phyloP scores from a whole-genome alignment of 2,888 invertebrate genomes.

The Agrochola litura region DNA sequence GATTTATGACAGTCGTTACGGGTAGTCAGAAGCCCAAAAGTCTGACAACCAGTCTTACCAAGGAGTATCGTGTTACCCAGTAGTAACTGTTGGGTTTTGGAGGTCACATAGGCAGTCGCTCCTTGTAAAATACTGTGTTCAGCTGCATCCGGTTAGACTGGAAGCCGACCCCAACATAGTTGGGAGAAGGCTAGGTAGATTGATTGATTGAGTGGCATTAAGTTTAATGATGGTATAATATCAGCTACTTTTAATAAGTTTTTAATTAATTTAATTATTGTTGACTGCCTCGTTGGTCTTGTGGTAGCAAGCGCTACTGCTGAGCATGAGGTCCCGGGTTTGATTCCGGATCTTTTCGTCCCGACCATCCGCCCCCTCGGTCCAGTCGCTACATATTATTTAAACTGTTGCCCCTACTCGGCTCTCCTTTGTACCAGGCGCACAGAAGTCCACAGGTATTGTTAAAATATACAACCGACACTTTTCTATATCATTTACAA shows the following conservation, averaged over 20 bases:
- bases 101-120: neutral
- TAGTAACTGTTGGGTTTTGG: neutral
- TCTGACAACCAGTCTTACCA: neutral
- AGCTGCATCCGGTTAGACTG: neutral
- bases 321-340: too few species aligned
- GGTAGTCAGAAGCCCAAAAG: neutral
- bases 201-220: neutral
- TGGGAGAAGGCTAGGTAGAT: neutral
- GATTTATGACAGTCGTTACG: neutral
- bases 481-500: slow-evolving; percentile 39
- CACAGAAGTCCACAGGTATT: slow-evolving; percentile 51
- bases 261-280: neutral
- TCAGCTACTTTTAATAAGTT: neutral
- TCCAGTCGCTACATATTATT: slow-evolving; percentile 56
- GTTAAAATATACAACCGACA: slow-evolving; percentile 48
- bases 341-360: too few species aligned
- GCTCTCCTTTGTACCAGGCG: slow-evolving; percentile 55
- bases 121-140: neutral
- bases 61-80: neutral
- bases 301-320: too few species aligned
- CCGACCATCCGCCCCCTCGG: slow-evolving; percentile 37
- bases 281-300: too few species aligned
- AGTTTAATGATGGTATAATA: neutral
- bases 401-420: slow-evolving; percentile 57
- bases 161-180: neutral